phyloP scores from a whole-genome alignment of 37 sponge, comb jelly and placozoan genomes.

The Geodia barretti region DNA sequence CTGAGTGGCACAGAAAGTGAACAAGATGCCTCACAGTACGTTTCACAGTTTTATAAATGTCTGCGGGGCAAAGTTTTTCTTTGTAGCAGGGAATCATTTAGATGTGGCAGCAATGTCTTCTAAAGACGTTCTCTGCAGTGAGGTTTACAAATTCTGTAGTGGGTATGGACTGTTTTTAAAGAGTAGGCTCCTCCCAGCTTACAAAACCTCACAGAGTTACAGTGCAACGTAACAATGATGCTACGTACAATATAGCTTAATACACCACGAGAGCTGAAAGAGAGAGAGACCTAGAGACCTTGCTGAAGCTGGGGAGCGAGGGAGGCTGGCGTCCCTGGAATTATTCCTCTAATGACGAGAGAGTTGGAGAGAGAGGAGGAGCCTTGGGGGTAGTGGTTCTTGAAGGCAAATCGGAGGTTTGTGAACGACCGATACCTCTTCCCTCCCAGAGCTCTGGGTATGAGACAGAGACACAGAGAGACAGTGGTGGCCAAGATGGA shows the following conservation, averaged over 20 bases:
- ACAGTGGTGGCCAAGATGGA: background rate
- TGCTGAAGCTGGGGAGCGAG: slow-evolving; percentile 21
- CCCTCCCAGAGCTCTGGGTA: background rate
- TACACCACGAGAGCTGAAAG: slow-evolving; percentile 5
- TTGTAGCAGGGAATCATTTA: too few relatives aligned
- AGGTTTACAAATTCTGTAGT: too few relatives aligned
- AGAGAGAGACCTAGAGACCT: slow-evolving; percentile 33
- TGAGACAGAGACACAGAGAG: background rate
- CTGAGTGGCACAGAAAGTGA: background rate
- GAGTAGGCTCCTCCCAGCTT: too few relatives aligned
- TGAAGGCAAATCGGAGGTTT: background rate
- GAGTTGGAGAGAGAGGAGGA: background rate
- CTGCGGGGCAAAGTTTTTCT: too few relatives aligned
- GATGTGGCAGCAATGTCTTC: too few relatives aligned
- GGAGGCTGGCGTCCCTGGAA: slow-evolving; percentile 46
- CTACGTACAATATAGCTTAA: too few relatives aligned
- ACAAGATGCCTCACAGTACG: background rate
- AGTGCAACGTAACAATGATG: too few relatives aligned
- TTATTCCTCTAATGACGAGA: slow-evolving; percentile 51
- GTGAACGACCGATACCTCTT: background rate
- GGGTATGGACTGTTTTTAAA: too few relatives aligned
- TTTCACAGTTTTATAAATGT: background rate
- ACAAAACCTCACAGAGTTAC: too few relatives aligned
- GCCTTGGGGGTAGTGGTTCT: background rate
- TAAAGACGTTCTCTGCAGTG: too few relatives aligned